These are phyloP conservation scores for Tretioscincus oriximinensis DNA, from an alignment of 2,113 vertebrate species.

Conservation along the genomic window DNA sequence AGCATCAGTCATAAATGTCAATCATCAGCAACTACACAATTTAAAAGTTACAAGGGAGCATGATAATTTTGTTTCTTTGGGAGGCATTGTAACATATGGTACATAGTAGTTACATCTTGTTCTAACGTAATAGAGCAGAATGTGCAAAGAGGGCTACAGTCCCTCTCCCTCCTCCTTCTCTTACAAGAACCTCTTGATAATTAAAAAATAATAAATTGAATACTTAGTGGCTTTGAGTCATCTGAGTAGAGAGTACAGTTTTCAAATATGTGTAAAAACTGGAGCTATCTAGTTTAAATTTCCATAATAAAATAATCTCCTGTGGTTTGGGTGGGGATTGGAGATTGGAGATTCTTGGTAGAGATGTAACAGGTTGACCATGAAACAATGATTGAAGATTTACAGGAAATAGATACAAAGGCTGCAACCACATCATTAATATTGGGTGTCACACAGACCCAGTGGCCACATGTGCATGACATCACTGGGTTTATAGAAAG, in stretches of 20 bases:
- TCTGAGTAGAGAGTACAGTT: slow-evolving; percentile 33
- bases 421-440: too few species aligned
- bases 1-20: not conserved
- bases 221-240: slow-evolving; percentile 35
- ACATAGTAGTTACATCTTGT: slow-evolving; percentile 55
- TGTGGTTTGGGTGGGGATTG: not conserved
- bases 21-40: not conserved
- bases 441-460: too few species aligned
- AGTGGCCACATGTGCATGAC: too few species aligned
- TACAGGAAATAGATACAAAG: not conserved
- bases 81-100: slow-evolving; percentile 48
- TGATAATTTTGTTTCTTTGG: not conserved
- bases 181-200: slow-evolving; percentile 50
- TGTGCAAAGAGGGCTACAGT: slow-evolving; percentile 59
- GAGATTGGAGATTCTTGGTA: too few species aligned
- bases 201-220: slow-evolving; percentile 47
- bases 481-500: too few species aligned
- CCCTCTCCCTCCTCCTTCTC: slow-evolving; percentile 32
- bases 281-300: slow-evolving; percentile 10
- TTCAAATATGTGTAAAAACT: slow-evolving; percentile 1
- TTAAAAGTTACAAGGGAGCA: slow-evolving; percentile 34
- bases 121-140: slow-evolving; percentile 55
- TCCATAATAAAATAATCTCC: not conserved
- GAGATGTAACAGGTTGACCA: too few species aligned
- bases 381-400: not conserved